phyloP scores from a whole-genome alignment of 2,888 invertebrate genomes.

The Mesoligia furuncula region DNA sequence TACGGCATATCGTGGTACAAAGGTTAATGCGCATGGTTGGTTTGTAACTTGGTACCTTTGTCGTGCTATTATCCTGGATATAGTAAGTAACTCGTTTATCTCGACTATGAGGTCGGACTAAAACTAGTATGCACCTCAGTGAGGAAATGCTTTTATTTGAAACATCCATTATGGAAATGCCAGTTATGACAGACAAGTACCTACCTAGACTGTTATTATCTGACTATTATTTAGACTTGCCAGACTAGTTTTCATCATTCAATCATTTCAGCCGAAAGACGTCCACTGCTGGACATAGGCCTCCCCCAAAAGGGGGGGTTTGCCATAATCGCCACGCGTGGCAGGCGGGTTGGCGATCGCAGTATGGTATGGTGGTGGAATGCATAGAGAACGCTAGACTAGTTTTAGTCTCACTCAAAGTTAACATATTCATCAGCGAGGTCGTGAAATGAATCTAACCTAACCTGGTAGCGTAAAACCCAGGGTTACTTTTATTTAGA shows the following conservation, averaged over 20 bases:
- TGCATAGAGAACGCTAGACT: too few relatives aligned
- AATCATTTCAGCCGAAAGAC: too few relatives aligned
- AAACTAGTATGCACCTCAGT: not conserved
- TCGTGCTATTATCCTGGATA: constrained; percentile 5
- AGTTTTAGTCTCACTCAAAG: not conserved
- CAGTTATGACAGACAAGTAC: not conserved
- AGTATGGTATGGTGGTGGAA: too few relatives aligned
- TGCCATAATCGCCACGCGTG: too few relatives aligned
- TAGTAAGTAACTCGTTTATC: not conserved
- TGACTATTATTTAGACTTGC: not conserved
- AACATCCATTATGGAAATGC: not conserved
- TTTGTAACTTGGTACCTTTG: constrained; percentile 17
- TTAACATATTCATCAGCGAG: not conserved
- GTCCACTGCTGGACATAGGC: too few relatives aligned
- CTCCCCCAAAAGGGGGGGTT: too few relatives aligned
- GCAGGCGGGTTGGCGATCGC: too few relatives aligned
- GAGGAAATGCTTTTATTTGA: not conserved
- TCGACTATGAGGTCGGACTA: not conserved
- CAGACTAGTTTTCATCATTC: too few relatives aligned
- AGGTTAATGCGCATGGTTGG: constrained; percentile 16
- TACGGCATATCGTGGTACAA: constrained; percentile 16
- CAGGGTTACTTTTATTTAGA: not conserved
- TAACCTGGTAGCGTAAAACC: not conserved
- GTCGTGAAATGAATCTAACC: not conserved
- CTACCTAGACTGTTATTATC: not conserved